Evolutionary conservation across 2,888 invertebrate species (phyloP).

Genomic region (Macrosiphum euphorbiae): DNA sequence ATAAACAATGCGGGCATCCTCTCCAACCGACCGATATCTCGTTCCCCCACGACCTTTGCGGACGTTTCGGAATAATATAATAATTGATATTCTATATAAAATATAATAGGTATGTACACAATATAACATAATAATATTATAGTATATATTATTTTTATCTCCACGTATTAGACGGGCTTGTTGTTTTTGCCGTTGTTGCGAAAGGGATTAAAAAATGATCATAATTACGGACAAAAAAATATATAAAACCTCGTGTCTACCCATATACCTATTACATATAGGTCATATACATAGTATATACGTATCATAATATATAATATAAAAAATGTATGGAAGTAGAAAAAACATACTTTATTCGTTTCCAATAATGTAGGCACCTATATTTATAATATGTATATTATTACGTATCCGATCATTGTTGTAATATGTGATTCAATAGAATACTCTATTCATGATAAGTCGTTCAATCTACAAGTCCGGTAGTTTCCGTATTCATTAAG

Average conservation of each 20-base stretch:
- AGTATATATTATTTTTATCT: background rate
- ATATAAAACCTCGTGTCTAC: background rate
- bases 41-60: background rate
- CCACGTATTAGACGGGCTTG: background rate
- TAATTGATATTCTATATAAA: slow-evolving; percentile 8
- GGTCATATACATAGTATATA: too few relatives aligned
- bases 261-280: background rate
- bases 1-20: slow-evolving; percentile 33
- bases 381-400: too few relatives aligned
- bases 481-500: background rate
- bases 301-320: too few relatives aligned
- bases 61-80: slow-evolving; percentile 4
- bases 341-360: background rate
- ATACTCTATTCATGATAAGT: background rate
- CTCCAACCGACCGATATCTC: background rate
- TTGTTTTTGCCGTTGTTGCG: background rate
- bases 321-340: too few relatives aligned
- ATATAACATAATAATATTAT: background rate
- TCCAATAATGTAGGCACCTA: background rate
- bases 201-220: background rate
- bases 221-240: background rate
- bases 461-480: background rate
- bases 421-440: background rate
- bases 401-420: background rate
- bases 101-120: background rate